phyloP scores from a whole-genome alignment of 1,140 invertebrate species.

The Nymphalis io region DNA sequence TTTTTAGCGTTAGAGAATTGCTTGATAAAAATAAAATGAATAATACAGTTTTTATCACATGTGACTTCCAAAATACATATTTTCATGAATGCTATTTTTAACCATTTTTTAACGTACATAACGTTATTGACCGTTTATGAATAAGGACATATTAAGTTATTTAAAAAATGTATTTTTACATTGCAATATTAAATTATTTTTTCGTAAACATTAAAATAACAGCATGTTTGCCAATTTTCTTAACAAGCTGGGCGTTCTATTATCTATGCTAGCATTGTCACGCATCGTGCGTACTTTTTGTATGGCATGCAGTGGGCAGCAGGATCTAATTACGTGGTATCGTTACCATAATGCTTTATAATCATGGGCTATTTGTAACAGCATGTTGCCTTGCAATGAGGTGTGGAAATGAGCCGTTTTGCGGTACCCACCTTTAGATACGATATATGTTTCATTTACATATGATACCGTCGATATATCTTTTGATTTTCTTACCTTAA shows the following conservation, averaged over 20 bases:
- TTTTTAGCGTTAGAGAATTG: neutral
- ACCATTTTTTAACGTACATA: too few relatives aligned
- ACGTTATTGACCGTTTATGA: too few relatives aligned
- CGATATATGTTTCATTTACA: constrained; percentile 1
- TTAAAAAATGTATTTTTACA: too few relatives aligned
- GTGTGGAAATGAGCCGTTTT: constrained; percentile 68
- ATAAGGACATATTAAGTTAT: too few relatives aligned
- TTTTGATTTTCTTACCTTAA: neutral
- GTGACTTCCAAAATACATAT: too few relatives aligned
- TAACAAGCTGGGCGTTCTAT: neutral
- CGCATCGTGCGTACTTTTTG: constrained; percentile 35
- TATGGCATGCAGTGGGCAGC: constrained; percentile 46
- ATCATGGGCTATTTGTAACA: constrained; percentile 68
- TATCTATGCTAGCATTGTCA: constrained; percentile 33
- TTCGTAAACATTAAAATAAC: too few relatives aligned
- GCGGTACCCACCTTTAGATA: constrained; percentile 39
- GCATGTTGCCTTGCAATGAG: constrained; percentile 63
- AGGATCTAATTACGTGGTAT: constrained; percentile 64
- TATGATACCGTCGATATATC: neutral
- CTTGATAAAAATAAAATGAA: neutral
- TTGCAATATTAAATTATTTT: too few relatives aligned
- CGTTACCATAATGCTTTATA: constrained; percentile 70
- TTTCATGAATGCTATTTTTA: too few relatives aligned
- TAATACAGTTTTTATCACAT: too few relatives aligned
- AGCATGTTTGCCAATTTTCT: too few relatives aligned